Percentiles rank a stretch among this genome's conserved stretches.
Conservation (phyloP, 2,797 vertebrate species). For the Ambastaia sidthimunki region DNA sequence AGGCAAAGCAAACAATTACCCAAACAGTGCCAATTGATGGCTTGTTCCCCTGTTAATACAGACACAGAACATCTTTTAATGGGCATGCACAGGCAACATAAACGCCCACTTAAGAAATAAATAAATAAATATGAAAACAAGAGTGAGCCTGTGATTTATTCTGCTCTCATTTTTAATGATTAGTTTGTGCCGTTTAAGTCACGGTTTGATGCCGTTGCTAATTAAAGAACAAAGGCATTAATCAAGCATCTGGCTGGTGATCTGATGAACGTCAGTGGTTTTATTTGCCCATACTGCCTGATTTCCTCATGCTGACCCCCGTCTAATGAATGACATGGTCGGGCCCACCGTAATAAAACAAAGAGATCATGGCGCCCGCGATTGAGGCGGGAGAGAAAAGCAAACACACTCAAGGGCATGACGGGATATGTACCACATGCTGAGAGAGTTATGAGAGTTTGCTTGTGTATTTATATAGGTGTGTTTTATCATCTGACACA, state of each 20-base stretch:
- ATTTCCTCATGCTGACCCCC: conserved; percentile 48
- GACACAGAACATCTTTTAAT: conserved; percentile 44
- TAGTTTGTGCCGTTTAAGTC: conserved; percentile 56
- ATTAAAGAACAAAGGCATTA: conserved; percentile 59
- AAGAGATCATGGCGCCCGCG: conserved; percentile 18
- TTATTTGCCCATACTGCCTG: conserved; percentile 52
- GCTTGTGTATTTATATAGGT: conserved; percentile 16
- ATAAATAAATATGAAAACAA: conserved; percentile 33
- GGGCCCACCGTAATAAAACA: conserved; percentile 30
- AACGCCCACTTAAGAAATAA: conserved; percentile 17
- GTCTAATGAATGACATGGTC: conserved; percentile 47
- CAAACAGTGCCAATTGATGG: conserved; percentile 38
- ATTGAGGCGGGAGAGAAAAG: conserved; percentile 12
- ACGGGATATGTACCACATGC: conserved; percentile 22
- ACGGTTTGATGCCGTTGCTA: conserved; percentile 57
- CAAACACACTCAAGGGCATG: conserved; percentile 32
- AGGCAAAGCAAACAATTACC: conserved; percentile 1
- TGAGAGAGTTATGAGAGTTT: conserved; percentile 37
- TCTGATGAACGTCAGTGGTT: conserved; percentile 58
- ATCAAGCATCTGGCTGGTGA: conserved; percentile 55
- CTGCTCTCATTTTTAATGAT: conserved; percentile 59
- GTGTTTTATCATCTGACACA: conserved; percentile 1
- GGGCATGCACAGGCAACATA: conserved; percentile 25
- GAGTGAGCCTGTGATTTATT: conserved; percentile 55
- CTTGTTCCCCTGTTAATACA: conserved; percentile 44